phyloP scores from a whole-genome alignment of 2,113 vertebrate genomes.

The Melozone crissalis region DNA sequence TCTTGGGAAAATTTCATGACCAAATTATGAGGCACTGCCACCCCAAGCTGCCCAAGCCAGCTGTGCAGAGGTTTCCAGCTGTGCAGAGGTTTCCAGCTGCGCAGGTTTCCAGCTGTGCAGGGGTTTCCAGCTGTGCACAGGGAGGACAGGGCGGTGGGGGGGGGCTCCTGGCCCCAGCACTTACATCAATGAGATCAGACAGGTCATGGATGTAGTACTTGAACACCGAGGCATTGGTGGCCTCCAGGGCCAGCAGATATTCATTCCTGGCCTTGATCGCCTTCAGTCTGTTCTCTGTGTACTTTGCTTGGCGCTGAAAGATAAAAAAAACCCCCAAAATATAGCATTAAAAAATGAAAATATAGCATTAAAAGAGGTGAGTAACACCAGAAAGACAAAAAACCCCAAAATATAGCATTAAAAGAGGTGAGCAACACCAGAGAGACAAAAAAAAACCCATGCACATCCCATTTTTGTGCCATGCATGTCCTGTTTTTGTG shows the following conservation, averaged over 20 bases:
- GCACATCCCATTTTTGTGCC: too few species aligned
- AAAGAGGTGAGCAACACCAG: too few species aligned
- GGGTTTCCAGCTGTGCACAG: not conserved
- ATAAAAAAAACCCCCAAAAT: not conserved
- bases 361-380: too few species aligned
- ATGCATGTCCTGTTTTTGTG: too few species aligned
- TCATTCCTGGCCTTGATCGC: constrained; percentile 97
- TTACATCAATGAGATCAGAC: constrained; percentile 98
- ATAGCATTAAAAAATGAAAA: too few species aligned
- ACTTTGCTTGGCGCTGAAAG: constrained; percentile 93
- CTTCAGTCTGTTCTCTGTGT: constrained; percentile 97
- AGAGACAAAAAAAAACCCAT: too few species aligned
- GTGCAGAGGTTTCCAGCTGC: not conserved
- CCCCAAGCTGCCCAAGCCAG: not conserved
- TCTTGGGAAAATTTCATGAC: not conserved
- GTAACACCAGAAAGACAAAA: too few species aligned
- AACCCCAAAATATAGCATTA: too few species aligned
- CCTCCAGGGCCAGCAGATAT: constrained; percentile 94
- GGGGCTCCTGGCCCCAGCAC: constrained; percentile 39
- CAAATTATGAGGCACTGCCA: not conserved
- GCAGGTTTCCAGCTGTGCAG: not conserved
- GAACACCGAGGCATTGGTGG: constrained; percentile 95
- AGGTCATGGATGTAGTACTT: constrained; percentile 99
- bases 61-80: not conserved
- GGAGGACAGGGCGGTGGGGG: not conserved